These are phyloP conservation scores for Silurus aristotelis DNA, from an alignment of 2,797 vertebrate genomes.

Conservation along the genomic window DNA sequence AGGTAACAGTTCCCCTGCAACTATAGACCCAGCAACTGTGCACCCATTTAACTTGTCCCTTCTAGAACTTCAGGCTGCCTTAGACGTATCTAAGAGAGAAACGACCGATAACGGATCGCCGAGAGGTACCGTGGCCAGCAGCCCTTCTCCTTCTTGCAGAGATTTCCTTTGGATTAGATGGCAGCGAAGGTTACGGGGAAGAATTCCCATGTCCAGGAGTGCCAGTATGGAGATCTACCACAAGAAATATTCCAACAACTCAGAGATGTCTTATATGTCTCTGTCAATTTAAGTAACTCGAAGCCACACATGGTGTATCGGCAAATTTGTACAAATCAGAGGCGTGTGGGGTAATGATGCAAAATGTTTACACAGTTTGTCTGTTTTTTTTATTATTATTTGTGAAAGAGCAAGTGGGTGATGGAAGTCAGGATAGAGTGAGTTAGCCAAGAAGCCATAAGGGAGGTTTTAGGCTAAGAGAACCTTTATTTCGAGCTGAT, in stretches of 20 bases:
- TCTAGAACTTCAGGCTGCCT: constrained; percentile 57
- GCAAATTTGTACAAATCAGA: constrained; percentile 8
- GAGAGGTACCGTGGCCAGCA: constrained; percentile 52
- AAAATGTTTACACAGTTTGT: constrained; percentile 51
- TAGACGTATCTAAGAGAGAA: constrained; percentile 55
- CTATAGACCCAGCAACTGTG: constrained; percentile 56
- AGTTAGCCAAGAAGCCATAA: constrained; percentile 34
- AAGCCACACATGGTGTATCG: constrained; percentile 40
- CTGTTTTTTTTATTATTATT: background rate
- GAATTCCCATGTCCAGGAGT: constrained; percentile 66
- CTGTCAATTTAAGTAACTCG: constrained; percentile 72
- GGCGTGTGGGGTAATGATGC: constrained; percentile 43
- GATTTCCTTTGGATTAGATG: constrained; percentile 77
- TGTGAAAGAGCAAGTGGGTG: constrained; percentile 31
- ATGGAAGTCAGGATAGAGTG: constrained; percentile 24
- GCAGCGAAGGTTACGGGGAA: constrained; percentile 68
- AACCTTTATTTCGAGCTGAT: constrained; percentile 41
- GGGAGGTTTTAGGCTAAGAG: constrained; percentile 33
- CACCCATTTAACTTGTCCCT: constrained; percentile 56
- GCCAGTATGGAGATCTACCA: constrained; percentile 80
- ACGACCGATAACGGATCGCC: constrained; percentile 59
- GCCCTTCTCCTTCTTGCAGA: constrained; percentile 57
- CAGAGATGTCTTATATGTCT: constrained; percentile 81
- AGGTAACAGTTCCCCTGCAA: constrained; percentile 59
- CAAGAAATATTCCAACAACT: constrained; percentile 79